Conservation (phyloP, 1,140 invertebrate genomes). For the Adoxophyes honmai region DNA sequence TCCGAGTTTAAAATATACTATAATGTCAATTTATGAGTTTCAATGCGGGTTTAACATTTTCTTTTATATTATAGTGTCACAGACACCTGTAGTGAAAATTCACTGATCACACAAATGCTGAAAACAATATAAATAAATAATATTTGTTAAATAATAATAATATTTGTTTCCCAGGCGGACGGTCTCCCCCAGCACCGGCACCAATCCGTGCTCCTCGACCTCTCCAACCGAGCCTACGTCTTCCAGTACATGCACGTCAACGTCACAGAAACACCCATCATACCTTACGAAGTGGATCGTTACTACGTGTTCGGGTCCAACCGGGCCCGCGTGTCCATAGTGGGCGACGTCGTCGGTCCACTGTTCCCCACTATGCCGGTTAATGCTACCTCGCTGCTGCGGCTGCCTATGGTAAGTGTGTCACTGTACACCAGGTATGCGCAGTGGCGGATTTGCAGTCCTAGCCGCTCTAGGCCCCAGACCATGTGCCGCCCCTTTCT, state of each 20-base stretch:
- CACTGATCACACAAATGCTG: no score
- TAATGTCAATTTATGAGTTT: no score
- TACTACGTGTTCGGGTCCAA: constrained; percentile 98
- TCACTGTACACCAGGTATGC: not conserved
- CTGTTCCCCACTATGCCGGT: constrained; percentile 95
- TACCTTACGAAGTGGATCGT: constrained; percentile 88
- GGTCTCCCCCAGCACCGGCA: constrained; percentile 94
- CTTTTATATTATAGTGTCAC: no score
- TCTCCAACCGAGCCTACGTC: constrained; percentile 93
- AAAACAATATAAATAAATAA: no score
- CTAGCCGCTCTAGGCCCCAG: no score
- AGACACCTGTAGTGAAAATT: no score
- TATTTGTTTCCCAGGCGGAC: constrained; percentile 82
- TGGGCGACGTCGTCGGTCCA: constrained; percentile 96
- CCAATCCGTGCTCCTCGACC: constrained; percentile 93
- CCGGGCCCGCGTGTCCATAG: constrained; percentile 89
- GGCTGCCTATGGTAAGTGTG: constrained; percentile 88
- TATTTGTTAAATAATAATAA: no score
- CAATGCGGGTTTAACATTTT: no score
- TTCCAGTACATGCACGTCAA: constrained; percentile 97
- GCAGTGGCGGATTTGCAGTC: no score
- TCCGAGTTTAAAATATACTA: no score
- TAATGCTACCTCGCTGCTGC: constrained; percentile 88
- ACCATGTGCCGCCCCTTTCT: no score
- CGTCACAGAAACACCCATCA: constrained; percentile 93